Conservation (phyloP, 35 echinoderm and acorn worm genomes). For the Apostichopus californicus region DNA sequence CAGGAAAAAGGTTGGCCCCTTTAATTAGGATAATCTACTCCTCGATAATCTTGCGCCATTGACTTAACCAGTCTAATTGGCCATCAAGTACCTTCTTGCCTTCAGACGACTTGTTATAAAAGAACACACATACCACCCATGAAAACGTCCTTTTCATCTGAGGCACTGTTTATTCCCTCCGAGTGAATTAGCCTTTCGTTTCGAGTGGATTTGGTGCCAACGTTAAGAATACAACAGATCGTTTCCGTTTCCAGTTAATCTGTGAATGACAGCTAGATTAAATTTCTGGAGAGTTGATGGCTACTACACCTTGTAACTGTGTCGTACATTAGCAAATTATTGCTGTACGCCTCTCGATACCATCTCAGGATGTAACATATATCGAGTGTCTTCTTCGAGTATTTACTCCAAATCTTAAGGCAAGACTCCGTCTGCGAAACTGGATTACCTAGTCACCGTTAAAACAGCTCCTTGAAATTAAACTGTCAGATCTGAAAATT, state of each 20-base stretch:
- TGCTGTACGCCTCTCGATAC: neutral
- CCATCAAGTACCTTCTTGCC: neutral
- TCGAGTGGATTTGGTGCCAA: neutral
- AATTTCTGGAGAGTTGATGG: neutral
- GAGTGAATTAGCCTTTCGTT: neutral
- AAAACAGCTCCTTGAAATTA: neutral
- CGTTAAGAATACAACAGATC: slow-evolving; percentile 21
- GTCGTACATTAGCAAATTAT: slow-evolving; percentile 12
- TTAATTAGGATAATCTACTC: slow-evolving; percentile 13
- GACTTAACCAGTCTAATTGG: slow-evolving; percentile 8
- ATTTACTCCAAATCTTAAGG: slow-evolving; percentile 18
- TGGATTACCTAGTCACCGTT: neutral
- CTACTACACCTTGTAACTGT: slow-evolving; percentile 3
- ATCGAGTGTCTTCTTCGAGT: neutral
- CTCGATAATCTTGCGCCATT: neutral
- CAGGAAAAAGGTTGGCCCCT: neutral
- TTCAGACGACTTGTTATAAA: neutral
- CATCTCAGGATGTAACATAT: neutral
- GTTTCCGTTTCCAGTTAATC: slow-evolving; percentile 4
- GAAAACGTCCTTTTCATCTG: neutral
- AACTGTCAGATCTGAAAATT: neutral
- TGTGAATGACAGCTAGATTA: slow-evolving; percentile 47
- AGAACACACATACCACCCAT: neutral
- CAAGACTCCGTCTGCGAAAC: neutral
- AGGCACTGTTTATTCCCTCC: neutral